Conservation (phyloP, 92 coral and sea anemone species). For the Bergia sp. region DNA sequence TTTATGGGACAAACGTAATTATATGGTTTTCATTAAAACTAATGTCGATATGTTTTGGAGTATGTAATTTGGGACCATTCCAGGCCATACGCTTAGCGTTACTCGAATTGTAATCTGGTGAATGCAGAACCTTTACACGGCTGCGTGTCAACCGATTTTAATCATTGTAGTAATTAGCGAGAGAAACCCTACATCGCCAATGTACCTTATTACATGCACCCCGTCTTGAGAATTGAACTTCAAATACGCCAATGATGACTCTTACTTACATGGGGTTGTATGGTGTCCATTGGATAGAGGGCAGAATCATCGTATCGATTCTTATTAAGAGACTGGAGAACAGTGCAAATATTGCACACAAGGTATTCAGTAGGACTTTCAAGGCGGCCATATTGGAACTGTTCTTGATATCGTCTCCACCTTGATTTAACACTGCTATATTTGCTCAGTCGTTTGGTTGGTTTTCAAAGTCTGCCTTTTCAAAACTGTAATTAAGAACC, state of each 20-base stretch:
- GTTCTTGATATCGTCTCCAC: not conserved
- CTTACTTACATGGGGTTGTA: conserved; percentile 66
- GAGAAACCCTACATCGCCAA: too few species aligned
- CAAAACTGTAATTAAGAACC: not conserved
- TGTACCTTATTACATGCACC: too few species aligned
- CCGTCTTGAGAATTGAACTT: not conserved
- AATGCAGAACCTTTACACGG: too few species aligned
- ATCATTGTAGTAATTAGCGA: too few species aligned
- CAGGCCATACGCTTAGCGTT: too few species aligned
- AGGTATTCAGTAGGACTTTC: not conserved
- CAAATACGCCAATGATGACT: not conserved
- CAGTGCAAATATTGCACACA: not conserved
- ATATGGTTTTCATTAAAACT: too few species aligned
- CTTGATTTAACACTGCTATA: not conserved
- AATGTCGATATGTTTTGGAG: too few species aligned
- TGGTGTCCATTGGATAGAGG: conserved; percentile 70
- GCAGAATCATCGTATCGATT: conserved; percentile 13
- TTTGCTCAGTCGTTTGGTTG: not conserved
- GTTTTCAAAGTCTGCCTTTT: not conserved
- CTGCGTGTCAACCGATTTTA: too few species aligned
- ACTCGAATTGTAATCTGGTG: too few species aligned
- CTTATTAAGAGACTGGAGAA: not conserved
- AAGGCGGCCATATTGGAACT: not conserved
- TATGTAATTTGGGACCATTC: too few species aligned
- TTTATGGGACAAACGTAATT: too few species aligned